Percentiles rank a stretch among this genome's conserved stretches.
Conservation (phyloP, 2,113 vertebrate genomes). For the Ranitomeya imitator region DNA sequence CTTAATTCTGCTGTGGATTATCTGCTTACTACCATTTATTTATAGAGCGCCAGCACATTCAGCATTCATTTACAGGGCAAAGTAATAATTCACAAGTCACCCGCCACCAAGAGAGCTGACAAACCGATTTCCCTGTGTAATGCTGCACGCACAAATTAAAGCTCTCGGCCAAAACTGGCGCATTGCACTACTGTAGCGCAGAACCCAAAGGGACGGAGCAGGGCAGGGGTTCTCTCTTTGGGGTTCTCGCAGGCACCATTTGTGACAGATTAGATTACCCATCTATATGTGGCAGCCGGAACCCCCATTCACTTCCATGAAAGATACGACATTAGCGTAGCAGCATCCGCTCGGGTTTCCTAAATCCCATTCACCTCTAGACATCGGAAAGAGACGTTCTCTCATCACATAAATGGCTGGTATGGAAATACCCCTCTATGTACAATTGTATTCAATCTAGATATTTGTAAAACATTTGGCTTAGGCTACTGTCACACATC, state of each 20-base stretch:
- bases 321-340: too few relatives aligned
- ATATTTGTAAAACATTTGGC: too few relatives aligned
- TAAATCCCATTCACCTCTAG: too few relatives aligned
- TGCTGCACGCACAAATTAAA: not conserved
- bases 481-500: too few relatives aligned
- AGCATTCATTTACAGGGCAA: slow-evolving; percentile 9
- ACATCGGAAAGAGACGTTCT: too few relatives aligned
- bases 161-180: not conserved
- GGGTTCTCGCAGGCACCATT: not conserved
- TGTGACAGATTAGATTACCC: too few relatives aligned
- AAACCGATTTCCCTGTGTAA: not conserved
- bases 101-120: not conserved
- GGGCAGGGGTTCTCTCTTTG: not conserved
- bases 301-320: too few relatives aligned
- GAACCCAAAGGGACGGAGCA: not conserved
- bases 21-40: slow-evolving; percentile 19
- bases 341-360: too few relatives aligned
- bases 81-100: not conserved
- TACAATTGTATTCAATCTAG: too few relatives aligned
- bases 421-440: too few relatives aligned
- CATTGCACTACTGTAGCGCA: not conserved
- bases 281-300: too few relatives aligned
- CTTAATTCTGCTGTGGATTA: slow-evolving; percentile 7
- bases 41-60: slow-evolving; percentile 10
- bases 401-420: too few relatives aligned